Percentiles rank a stretch among this genome's conserved stretches.
Evolutionary conservation across 2,113 vertebrate genomes (phyloP).

Genomic region (Megatriorchis doriae): DNA sequence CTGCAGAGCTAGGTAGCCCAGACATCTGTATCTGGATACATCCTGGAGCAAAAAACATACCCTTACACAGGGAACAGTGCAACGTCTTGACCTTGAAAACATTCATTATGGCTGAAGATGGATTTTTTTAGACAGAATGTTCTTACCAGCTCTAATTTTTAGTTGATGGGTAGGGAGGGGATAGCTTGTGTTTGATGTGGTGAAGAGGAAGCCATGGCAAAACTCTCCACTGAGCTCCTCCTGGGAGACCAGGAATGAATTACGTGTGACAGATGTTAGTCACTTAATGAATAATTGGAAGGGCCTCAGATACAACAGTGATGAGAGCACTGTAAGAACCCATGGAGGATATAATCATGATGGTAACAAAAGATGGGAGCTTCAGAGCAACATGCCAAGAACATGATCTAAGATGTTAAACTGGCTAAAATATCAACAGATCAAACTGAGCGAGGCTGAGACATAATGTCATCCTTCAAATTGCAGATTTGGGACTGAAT

Average conservation of each 20-base stretch:
- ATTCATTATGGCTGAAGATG: neutral
- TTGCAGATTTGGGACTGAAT: neutral
- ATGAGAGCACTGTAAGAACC: slow-evolving; percentile 36
- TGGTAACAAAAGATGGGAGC: slow-evolving; percentile 21
- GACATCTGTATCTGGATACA: slow-evolving; percentile 46
- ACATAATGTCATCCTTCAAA: slow-evolving; percentile 36
- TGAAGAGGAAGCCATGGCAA: neutral
- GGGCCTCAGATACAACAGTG: slow-evolving; percentile 9
- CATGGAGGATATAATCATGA: slow-evolving; percentile 33
- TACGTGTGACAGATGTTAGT: neutral
- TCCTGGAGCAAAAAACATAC: neutral
- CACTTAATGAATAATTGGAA: slow-evolving; percentile 23
- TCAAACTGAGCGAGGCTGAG: neutral
- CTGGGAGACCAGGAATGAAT: slow-evolving; percentile 21
- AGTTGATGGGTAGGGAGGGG: neutral
- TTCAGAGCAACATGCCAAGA: slow-evolving; percentile 15
- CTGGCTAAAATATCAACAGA: slow-evolving; percentile 10
- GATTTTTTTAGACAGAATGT: neutral
- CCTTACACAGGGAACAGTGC: neutral
- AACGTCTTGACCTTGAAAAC: slow-evolving; percentile 16
- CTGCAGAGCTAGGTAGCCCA: slow-evolving; percentile 40
- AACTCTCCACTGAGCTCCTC: slow-evolving; percentile 1
- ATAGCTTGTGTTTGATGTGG: slow-evolving; percentile 40
- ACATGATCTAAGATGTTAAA: slow-evolving; percentile 28
- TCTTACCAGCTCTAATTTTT: slow-evolving; percentile 13